Conservation (phyloP, 2,797 vertebrate species). For the Epinephelus coioides region DNA sequence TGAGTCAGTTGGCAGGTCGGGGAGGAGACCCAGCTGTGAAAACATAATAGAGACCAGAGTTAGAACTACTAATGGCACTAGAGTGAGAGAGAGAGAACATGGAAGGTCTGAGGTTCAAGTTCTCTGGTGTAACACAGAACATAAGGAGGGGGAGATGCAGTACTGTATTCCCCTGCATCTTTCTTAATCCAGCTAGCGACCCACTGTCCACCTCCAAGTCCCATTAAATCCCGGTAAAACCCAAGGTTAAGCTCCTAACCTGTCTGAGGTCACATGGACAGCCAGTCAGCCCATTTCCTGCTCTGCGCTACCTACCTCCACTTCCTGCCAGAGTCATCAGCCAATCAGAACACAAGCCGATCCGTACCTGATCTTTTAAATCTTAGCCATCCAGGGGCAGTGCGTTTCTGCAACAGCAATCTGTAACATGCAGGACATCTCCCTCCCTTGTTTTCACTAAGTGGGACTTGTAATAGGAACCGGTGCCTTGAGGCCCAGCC, state of each 20-base stretch:
- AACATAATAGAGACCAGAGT: slow-evolving; percentile 68
- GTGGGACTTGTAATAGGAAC: slow-evolving; percentile 65
- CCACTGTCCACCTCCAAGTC: slow-evolving; percentile 41
- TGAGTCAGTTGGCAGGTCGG: slow-evolving; percentile 46
- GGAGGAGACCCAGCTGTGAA: slow-evolving; percentile 71
- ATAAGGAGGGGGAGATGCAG: slow-evolving; percentile 49
- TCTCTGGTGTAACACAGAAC: slow-evolving; percentile 61
- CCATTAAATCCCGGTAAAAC: slow-evolving; percentile 49
- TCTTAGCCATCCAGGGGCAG: slow-evolving; percentile 23
- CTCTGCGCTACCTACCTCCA: slow-evolving; percentile 48
- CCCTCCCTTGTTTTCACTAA: slow-evolving; percentile 34
- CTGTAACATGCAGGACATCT: slow-evolving; percentile 39
- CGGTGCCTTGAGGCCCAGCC: slow-evolving; percentile 67
- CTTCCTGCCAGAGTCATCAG: slow-evolving; percentile 62
- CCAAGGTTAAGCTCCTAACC: slow-evolving; percentile 52
- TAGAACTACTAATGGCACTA: slow-evolving; percentile 64
- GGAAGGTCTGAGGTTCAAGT: slow-evolving; percentile 47
- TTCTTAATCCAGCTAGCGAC: slow-evolving; percentile 53
- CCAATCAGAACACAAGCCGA: slow-evolving; percentile 42
- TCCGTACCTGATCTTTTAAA: slow-evolving; percentile 26
- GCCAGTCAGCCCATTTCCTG: slow-evolving; percentile 50
- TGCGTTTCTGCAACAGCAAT: slow-evolving; percentile 27
- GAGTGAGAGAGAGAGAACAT: slow-evolving; percentile 45
- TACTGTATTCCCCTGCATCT: slow-evolving; percentile 39
- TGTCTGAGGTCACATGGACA: slow-evolving; percentile 55